These are phyloP conservation scores for Misgurnus anguillicaudatus DNA, from an alignment of 2,113 vertebrate genomes.

Conservation along the genomic window DNA sequence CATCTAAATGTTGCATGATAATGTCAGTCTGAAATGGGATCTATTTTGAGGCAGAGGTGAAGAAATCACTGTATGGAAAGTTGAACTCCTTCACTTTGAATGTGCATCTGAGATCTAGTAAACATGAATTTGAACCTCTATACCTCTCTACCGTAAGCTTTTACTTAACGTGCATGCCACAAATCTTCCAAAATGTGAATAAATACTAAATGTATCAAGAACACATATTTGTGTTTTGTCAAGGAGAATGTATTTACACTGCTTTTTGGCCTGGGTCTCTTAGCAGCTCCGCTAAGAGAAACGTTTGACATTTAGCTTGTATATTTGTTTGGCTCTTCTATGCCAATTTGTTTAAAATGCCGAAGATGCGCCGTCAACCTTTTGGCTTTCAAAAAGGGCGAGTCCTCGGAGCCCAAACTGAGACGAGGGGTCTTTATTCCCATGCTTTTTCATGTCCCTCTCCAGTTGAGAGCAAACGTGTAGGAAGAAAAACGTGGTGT, in stretches of 20 bases:
- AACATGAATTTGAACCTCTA: conserved; percentile 17
- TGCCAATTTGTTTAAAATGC: conserved; percentile 1
- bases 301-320: conserved; percentile 27
- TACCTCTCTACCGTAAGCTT: conserved; percentile 1
- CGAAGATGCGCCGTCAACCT: background rate
- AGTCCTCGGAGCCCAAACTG: background rate
- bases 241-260: background rate
- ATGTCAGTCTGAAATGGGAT: conserved; percentile 20
- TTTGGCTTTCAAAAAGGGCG: conserved; percentile 1
- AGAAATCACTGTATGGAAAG: conserved; percentile 1
- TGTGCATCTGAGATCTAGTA: background rate
- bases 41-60: background rate
- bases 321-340: conserved; percentile 15
- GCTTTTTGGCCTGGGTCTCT: background rate
- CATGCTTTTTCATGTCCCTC: conserved; percentile 4
- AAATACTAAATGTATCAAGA: background rate
- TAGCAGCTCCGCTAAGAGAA: background rate
- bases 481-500: conserved; percentile 7
- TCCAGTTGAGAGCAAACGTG: background rate
- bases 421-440: conserved; percentile 1
- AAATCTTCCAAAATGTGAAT: background rate
- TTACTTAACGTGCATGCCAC: conserved; percentile 6
- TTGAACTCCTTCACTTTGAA: background rate
- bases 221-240: conserved; percentile 1
- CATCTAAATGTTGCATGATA: conserved; percentile 18